phyloP scores from a whole-genome alignment of 2,888 invertebrate species.

The Lasioglossum villosulum region DNA sequence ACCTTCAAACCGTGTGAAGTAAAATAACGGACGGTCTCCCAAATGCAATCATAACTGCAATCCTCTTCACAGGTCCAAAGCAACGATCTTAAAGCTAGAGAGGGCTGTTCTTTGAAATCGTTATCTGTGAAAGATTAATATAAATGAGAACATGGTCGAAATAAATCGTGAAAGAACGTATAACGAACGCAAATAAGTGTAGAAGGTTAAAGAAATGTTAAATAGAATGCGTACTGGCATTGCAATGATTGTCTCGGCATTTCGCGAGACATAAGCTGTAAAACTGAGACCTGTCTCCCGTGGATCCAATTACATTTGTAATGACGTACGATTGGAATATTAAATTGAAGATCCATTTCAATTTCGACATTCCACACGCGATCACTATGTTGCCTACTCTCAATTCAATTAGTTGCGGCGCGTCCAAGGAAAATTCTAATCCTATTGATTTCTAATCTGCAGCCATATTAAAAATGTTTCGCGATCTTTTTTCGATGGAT shows the following conservation, averaged over 20 bases:
- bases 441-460: background rate
- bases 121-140: constrained; percentile 59
- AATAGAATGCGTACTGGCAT: constrained; percentile 83
- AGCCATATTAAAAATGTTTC: background rate
- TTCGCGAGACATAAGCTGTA: constrained; percentile 86
- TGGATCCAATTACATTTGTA: constrained; percentile 69
- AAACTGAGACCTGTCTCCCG: constrained; percentile 87
- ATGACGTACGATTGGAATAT: constrained; percentile 46
- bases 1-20: constrained; percentile 88
- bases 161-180: no score
- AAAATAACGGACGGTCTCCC: constrained; percentile 94
- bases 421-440: background rate
- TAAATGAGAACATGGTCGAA: no score
- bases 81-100: constrained; percentile 83
- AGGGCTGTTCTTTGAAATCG: constrained; percentile 74
- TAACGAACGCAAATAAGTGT: no score
- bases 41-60: constrained; percentile 96
- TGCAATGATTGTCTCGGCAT: constrained; percentile 85
- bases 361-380: constrained; percentile 45
- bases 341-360: constrained; percentile 43
- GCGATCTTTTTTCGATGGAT: no score
- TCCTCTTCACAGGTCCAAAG: constrained; percentile 95
- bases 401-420: constrained; percentile 21
- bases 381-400: constrained; percentile 20
- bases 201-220: background rate